A percentile compares a stretch with the other conserved stretches of the same genome.
Conservation (phyloP, 2,888 invertebrate genomes). For the Synanthedon tipuliformis region DNA sequence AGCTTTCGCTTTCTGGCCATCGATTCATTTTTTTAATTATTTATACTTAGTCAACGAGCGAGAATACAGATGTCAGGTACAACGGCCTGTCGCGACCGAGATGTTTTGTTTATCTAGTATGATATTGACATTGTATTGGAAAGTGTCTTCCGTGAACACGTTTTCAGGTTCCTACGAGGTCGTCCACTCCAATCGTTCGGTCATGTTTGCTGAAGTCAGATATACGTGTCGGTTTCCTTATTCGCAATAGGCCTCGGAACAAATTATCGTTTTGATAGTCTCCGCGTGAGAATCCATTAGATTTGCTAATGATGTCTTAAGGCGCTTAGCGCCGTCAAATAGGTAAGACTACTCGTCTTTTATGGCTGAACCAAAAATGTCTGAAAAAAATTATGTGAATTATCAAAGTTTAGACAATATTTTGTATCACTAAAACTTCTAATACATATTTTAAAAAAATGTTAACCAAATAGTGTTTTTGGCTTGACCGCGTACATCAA, state of each 20-base stretch:
- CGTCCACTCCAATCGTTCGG: constrained; percentile 20
- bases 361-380: no score
- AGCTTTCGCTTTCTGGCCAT: constrained; percentile 37
- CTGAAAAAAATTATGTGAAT: no score
- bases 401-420: no score
- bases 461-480: no score
- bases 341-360: no score
- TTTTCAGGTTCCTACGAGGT: constrained; percentile 37
- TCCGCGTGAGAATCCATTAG: no score
- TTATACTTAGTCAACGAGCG: constrained; percentile 6
- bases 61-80: constrained; percentile 9
- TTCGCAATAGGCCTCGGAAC: constrained; percentile 1
- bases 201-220: constrained; percentile 9
- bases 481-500: no score
- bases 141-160: constrained; percentile 45
- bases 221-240: constrained; percentile 11
- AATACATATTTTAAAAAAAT: no score
- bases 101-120: constrained; percentile 18
- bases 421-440: no score
- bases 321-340: no score
- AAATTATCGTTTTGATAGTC: background rate
- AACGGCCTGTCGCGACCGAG: constrained; percentile 15
- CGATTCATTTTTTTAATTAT: constrained; percentile 17
- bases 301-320: no score
- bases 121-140: constrained; percentile 56